Evolutionary conservation across 1,140 invertebrate genomes (phyloP).

Genomic region (Caerostris darwini): DNA sequence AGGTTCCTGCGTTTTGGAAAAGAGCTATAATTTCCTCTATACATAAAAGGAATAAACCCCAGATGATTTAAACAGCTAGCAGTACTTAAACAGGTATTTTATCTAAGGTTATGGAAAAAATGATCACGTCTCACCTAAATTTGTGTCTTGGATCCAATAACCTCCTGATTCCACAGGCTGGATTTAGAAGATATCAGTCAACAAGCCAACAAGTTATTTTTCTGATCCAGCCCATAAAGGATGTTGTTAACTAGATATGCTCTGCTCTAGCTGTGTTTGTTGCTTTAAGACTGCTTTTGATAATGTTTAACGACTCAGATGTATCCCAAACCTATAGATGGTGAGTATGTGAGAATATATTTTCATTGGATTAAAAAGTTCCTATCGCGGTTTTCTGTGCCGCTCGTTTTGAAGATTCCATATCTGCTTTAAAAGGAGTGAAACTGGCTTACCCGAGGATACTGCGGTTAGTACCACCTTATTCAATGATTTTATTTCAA

Average conservation of each 20-base stretch:
- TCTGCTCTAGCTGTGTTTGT: constrained; percentile 26
- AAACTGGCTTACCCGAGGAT: constrained; percentile 4
- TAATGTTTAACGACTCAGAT: background rate
- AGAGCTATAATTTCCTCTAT: background rate
- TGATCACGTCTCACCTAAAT: background rate
- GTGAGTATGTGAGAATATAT: background rate
- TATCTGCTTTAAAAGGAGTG: background rate
- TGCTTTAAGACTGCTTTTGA: constrained; percentile 56
- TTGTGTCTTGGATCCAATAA: background rate
- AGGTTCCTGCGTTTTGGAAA: constrained; percentile 14
- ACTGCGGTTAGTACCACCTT: background rate
- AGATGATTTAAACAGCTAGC: background rate
- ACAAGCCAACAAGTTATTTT: background rate
- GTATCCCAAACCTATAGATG: background rate
- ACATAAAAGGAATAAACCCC: background rate
- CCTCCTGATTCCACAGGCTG: background rate
- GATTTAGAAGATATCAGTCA: constrained; percentile 34
- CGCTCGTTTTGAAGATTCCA: background rate
- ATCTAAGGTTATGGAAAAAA: constrained; percentile 11
- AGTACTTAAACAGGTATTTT: constrained; percentile 18
- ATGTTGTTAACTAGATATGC: background rate
- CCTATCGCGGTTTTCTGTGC: background rate
- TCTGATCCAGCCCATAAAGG: constrained; percentile 14
- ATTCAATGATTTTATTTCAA: constrained; percentile 27
- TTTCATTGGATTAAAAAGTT: background rate